phyloP scores from a whole-genome alignment of 2,113 vertebrate genomes.

The Piprites chloris region DNA sequence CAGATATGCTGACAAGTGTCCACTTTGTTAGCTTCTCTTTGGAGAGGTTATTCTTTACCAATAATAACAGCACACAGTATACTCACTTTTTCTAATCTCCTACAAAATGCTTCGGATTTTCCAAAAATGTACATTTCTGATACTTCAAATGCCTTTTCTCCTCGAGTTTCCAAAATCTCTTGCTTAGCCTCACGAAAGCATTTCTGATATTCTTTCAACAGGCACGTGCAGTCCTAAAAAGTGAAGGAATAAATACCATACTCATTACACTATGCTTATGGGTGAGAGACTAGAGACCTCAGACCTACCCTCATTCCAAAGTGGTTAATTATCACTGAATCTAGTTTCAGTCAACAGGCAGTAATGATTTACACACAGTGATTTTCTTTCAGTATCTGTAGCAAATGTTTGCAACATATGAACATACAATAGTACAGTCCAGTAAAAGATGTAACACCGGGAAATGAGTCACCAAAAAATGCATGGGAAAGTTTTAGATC shows the following conservation, averaged over 20 bases:
- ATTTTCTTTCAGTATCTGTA: not conserved
- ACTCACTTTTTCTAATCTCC: conserved; percentile 82
- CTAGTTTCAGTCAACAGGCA: not conserved
- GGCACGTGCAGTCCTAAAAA: conserved; percentile 75
- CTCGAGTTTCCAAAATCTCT: conserved; percentile 63
- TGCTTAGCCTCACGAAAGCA: conserved; percentile 76
- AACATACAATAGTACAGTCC: not conserved
- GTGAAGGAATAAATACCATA: not conserved
- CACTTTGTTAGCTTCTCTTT: not conserved
- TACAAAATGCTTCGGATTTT: conserved; percentile 82
- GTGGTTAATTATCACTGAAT: not conserved
- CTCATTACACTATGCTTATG: not conserved
- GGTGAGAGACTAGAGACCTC: not conserved
- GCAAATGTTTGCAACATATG: not conserved
- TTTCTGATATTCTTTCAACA: conserved; percentile 81
- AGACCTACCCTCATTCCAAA: not conserved
- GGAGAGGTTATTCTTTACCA: accelerated
- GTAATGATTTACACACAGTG: not conserved
- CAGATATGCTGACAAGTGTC: not conserved
- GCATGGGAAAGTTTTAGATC: not conserved
- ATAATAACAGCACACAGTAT: not conserved
- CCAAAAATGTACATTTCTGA: conserved; percentile 83
- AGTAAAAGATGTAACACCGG: not conserved
- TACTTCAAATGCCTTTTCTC: conserved; percentile 75
- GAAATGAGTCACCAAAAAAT: not conserved